Base-by-base conservation (phyloP, 2,888 invertebrate genomes). In the Lampropteryx suffumata region DNA sequence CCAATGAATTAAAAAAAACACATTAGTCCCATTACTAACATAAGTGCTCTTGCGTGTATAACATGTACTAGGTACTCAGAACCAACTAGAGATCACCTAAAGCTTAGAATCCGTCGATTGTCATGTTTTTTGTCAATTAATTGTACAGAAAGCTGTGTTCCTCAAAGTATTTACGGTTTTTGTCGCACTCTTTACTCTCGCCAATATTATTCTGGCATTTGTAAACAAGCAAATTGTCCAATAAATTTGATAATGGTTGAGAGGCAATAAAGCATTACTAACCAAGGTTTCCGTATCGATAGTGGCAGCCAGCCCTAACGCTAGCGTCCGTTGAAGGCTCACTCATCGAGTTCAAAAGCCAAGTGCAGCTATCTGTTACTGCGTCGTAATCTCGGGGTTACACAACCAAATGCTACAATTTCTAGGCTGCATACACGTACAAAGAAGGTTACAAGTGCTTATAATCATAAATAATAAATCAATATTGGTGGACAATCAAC, bases 291-390 rank as follows among this genome's bases (percentile, higher is more conserved):
- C 21, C 27, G 32, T 42, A 28, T 24, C 24, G 34, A 35, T 17
- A 40, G 21, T 24, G 45, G 35, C 27, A 35, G 44, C 14, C 66
- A 64, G 44, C 44, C 55, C 69, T 69, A 65, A 44, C 34, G 57
- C 69, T 69, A 65, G 46, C 34, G 57, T 51, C 57, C 73, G 82
- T 68, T 81, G 80, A 86, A 85, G 86, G 83, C 86, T 87, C 83
- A 84, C 83, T 86, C 85, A 84, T 76, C 84, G 83, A 77, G 88
- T 82, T 88, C 85, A 86, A 86, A 85, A 82, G 87, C 73, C 81
- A 87, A 86, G 68, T 67, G 72, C 73, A 70, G 70, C 78, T 73
- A 82, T 84, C 79, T 73, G 76, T 85, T 77, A 76, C 66, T 64
- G 65, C 66, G 46, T 52, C 40, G 58, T 79, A 77, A 79, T 79